Base-by-base conservation (phyloP, 1,140 invertebrate species). In the Drosophila trapezifrons region DNA sequence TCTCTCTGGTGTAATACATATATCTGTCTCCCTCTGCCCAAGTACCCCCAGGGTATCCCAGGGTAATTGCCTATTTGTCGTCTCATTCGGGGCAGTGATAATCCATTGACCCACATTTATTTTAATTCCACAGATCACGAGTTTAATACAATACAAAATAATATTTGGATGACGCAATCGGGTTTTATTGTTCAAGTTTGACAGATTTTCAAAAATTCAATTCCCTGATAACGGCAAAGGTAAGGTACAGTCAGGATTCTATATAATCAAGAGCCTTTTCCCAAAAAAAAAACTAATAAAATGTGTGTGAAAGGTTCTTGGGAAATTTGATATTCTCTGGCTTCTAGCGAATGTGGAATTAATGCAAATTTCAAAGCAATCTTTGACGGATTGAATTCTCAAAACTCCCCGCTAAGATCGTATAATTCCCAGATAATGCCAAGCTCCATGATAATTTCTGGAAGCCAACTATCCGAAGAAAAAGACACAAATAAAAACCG, bases 21-120 rank as follows among this genome's bases (percentile, higher is more conserved):
- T 12, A 29, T 9, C 25, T 10, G 9, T 47, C 22, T 17, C 15
- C 8, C 15, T 47, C 22, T 25, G 4, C 7, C 27, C 12, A 52
- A 22, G 22, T 43, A 37, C 38, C 29, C 29, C 37, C 32, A 35
- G 29, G 22, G 32, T 29, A 32, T 38, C 32, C 56, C 27, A 15
- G 32, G 40, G 25, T 42, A 42, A 63, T 43, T 57, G 51, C 25
- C 52, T 29, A 35, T 58, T 58, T 47, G 25, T 27, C 51, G 22
- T 46, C 42, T 40, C 66, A 42, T 35, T 25, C 43, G 25, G 43
- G 42, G 7, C 67, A 62, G 63, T 52, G 72, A 75, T 75, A 75
- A 75, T 65, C 72, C 71, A 75, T 75, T 75, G 72, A 75, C 71
- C 72, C 59, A 75, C 22, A 51, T 64, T 54, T 74, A 75, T 75